A percentile compares a stretch with the other conserved stretches of the same genome.
Conservation (phyloP, 1,140 invertebrate genomes). For the Drosophila parabipectinata region DNA sequence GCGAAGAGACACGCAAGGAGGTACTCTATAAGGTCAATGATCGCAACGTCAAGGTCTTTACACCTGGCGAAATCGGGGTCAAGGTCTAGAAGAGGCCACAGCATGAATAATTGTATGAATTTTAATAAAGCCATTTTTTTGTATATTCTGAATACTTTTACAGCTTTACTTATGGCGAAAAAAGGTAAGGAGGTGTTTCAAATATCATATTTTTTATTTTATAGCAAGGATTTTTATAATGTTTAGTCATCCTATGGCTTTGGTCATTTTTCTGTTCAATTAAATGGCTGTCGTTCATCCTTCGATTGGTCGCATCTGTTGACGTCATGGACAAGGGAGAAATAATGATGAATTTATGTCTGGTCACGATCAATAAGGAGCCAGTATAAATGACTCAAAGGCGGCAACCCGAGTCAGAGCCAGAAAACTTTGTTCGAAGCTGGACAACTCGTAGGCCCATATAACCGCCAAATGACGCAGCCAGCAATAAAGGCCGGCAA, state of each 20-base stretch:
- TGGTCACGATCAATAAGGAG: constrained; percentile 67
- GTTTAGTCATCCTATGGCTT: constrained; percentile 7
- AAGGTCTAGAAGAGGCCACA: constrained; percentile 42
- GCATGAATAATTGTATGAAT: constrained; percentile 44
- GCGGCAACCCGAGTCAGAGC: constrained; percentile 37
- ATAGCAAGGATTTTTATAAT: neutral
- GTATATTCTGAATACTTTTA: constrained; percentile 38
- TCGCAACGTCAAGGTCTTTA: constrained; percentile 88
- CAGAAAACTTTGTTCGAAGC: constrained; percentile 32
- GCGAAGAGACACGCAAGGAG: constrained; percentile 78
- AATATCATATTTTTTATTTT: neutral
- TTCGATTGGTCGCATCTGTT: constrained; percentile 52
- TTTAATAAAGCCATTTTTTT: constrained; percentile 77
- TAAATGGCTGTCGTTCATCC: constrained; percentile 32
- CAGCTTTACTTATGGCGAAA: neutral
- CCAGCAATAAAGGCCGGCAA: constrained; percentile 50
- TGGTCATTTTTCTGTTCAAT: constrained; percentile 31
- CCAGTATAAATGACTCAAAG: constrained; percentile 47
- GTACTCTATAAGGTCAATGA: constrained; percentile 89
- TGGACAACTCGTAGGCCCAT: constrained; percentile 18
- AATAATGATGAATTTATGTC: constrained; percentile 77
- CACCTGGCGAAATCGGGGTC: constrained; percentile 86
- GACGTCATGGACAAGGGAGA: constrained; percentile 51
- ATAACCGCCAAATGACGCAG: constrained; percentile 38
- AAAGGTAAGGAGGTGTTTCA: neutral